phyloP scores from a whole-genome alignment of 2,797 vertebrate species.

The Meriones psammophilus region DNA sequence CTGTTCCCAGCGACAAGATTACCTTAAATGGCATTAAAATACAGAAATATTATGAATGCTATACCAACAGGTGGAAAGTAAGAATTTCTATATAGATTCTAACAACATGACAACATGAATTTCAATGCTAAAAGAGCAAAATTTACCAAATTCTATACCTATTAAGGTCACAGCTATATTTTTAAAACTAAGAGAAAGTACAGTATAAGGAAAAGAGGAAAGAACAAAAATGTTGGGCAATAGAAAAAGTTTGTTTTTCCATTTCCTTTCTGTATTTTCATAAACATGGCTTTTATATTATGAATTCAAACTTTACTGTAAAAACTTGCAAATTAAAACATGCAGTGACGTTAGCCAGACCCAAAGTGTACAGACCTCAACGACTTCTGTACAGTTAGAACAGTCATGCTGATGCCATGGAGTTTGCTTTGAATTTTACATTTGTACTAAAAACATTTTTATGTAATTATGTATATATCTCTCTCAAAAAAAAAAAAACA shows the following conservation, averaged over 20 bases:
- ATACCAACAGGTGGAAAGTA: neutral
- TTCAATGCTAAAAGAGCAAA: conserved; percentile 29
- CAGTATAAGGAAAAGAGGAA: neutral
- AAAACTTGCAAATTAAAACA: neutral
- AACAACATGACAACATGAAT: neutral
- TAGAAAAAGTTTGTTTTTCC: neutral
- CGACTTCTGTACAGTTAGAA: neutral
- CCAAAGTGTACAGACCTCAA: neutral
- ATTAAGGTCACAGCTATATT: conserved; percentile 14
- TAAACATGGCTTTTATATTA: neutral
- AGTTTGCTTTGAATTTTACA: neutral
- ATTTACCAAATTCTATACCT: conserved; percentile 19
- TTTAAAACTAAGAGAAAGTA: conserved; percentile 4
- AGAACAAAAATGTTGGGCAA: neutral
- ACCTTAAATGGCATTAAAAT: conserved; percentile 20
- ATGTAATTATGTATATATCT: neutral
- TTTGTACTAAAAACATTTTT: neutral
- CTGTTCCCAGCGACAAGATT: neutral
- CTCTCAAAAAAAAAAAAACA: too few relatives aligned
- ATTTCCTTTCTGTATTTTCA: conserved; percentile 2
- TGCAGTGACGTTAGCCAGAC: neutral
- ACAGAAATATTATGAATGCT: neutral
- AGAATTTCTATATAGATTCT: conserved; percentile 10
- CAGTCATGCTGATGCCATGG: neutral
- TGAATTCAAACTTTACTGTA: neutral